Evolutionary conservation across 2,888 invertebrate genomes (phyloP).

Genomic region (Stenodera caucasica): DNA sequence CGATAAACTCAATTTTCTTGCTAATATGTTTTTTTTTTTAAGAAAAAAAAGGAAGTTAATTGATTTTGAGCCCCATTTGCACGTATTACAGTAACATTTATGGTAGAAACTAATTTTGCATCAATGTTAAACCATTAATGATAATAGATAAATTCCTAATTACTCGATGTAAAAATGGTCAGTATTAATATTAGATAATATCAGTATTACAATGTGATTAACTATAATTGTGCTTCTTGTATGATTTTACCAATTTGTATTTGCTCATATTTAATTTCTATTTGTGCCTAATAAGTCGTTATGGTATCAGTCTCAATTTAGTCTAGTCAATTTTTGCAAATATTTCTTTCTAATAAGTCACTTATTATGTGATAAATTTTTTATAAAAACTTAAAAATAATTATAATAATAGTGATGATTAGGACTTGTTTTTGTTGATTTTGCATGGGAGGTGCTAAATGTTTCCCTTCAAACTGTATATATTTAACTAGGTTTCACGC

Average conservation of each 20-base stretch:
- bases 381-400: too few species aligned
- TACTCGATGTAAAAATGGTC: constrained; percentile 16
- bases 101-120: constrained; percentile 26
- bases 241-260: constrained; percentile 18
- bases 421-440: background rate
- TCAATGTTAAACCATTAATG: constrained; percentile 2
- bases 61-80: constrained; percentile 29
- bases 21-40: constrained; percentile 14
- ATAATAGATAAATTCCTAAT: background rate
- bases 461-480: background rate
- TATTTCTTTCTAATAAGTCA: constrained; percentile 2
- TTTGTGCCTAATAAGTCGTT: constrained; percentile 26
- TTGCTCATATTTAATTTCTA: constrained; percentile 26
- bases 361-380: background rate
- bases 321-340: constrained; percentile 11
- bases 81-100: constrained; percentile 21
- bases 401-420: too few species aligned
- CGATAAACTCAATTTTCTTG: constrained; percentile 26
- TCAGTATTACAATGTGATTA: constrained; percentile 32
- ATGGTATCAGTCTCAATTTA: background rate
- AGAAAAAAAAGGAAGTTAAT: constrained; percentile 22
- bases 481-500: constrained; percentile 12
- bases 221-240: constrained; percentile 19
- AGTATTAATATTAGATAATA: constrained; percentile 19
- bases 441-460: background rate